Evolutionary conservation across 2,888 invertebrate species (phyloP).

Genomic region (Campopleginae sp.): DNA sequence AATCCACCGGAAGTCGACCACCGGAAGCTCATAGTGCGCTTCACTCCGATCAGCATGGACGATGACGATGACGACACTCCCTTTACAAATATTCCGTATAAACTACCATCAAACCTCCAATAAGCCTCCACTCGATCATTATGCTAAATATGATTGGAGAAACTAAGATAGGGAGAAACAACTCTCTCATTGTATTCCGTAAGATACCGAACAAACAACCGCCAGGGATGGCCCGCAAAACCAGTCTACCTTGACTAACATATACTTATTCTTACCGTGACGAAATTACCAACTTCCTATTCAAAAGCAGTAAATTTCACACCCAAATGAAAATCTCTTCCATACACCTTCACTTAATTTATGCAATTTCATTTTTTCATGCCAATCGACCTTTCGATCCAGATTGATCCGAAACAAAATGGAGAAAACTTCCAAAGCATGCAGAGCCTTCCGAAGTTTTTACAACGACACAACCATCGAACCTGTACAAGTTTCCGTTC

Average conservation of each 20-base stretch:
- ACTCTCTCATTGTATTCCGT: slow-evolving; percentile 3
- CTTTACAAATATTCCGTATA: slow-evolving; percentile 15
- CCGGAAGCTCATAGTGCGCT: slow-evolving; percentile 50
- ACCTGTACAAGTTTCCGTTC: background rate
- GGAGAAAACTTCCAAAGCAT: background rate
- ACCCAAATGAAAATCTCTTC: background rate
- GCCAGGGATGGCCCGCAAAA: slow-evolving; percentile 72
- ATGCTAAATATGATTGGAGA: slow-evolving; percentile 33
- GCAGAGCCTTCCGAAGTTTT: background rate
- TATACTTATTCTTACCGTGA: slow-evolving; percentile 17
- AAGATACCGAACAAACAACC: slow-evolving; percentile 64
- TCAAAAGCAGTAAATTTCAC: background rate
- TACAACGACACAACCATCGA: background rate
- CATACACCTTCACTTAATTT: background rate
- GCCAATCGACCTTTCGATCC: background rate
- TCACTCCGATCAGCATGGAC: slow-evolving; percentile 49
- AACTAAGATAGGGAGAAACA: background rate
- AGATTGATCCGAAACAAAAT: slow-evolving; percentile 6
- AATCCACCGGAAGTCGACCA: slow-evolving; percentile 49
- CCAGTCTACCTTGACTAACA: slow-evolving; percentile 73
- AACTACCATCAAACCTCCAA: slow-evolving; percentile 18
- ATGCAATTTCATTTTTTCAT: slow-evolving; percentile 4
- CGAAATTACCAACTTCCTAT: slow-evolving; percentile 2
- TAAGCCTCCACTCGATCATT: slow-evolving; percentile 38
- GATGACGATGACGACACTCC: slow-evolving; percentile 38